Evolutionary conservation across 2,797 vertebrate genomes (phyloP), one percentile per base, ranked within the genome.

Genomic region (Pristis pectinata): DNA sequence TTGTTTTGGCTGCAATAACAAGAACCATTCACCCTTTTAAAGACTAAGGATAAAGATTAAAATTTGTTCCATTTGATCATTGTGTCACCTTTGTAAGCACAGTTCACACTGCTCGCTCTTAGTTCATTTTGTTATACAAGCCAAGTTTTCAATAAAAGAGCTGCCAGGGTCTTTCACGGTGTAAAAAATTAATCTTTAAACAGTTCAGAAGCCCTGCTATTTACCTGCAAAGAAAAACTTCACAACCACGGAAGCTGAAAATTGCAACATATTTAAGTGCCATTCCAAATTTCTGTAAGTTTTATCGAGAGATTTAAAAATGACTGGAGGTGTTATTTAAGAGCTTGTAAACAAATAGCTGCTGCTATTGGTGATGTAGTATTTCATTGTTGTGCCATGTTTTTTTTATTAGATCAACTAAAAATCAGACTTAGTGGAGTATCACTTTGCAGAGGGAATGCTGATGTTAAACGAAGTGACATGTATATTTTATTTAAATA

Each of bases 241-340:
- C 3, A 74, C 92, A 30, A 19, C 44, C 72, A 34, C 19, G 44
- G 6, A 74, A 49, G 30, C 44, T 56, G 49, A 94, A 94, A 17
- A 74, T 93, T 49, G 0, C 24, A 74, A 19, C 27, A 53, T 34
- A 30, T 15, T 17, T 74, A 9, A 94, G 7, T 53, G 6, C 72
- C 41, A 93, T 93, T 94, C 49, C 44, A 56, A 74, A 53, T 94
- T 22, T 49, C 27, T 56, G 70, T 30, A 9, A 2, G 92, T 49
- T 94, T 76, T 49, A 94, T 19, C 37, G 91, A 53, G 72, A 76
- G 70, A 94, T 56, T 53, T 76, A 76, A 94, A 24, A 94, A 94
- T 76, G 37, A 72, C 64, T 72, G 49, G 67, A 30, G 70, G 44
- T 74, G 67, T 74, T 87, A 15, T 74, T 76, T 53, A 27, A 34